Conservation (phyloP, 2,888 invertebrate genomes). For the Smittia aterrima region DNA sequence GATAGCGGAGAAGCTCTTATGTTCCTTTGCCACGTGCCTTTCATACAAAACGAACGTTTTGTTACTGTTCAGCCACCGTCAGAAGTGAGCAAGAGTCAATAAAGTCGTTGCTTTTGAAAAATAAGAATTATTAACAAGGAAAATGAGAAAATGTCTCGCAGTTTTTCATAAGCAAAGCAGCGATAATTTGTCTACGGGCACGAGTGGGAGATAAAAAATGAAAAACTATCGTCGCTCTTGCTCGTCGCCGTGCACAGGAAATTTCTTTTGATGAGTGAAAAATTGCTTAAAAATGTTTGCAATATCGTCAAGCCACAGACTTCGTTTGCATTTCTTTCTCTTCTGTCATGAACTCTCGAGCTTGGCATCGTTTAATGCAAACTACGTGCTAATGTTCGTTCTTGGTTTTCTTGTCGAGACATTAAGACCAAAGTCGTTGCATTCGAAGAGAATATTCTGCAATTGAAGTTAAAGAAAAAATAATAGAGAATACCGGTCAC, state of each 20-base stretch:
- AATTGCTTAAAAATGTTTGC: background rate
- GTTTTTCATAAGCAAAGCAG: background rate
- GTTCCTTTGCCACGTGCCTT: background rate
- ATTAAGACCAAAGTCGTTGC: background rate
- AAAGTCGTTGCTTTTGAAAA: background rate
- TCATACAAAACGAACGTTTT: background rate
- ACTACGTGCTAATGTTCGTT: background rate
- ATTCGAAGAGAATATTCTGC: no score
- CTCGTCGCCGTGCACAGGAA: background rate
- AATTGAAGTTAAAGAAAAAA: no score
- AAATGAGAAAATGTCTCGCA: background rate
- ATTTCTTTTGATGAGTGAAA: background rate
- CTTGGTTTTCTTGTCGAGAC: background rate
- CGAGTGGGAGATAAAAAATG: background rate
- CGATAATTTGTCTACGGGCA: background rate
- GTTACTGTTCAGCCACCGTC: background rate
- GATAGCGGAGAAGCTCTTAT: background rate
- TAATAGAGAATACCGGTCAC: no score
- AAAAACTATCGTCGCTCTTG: background rate
- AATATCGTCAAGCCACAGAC: background rate
- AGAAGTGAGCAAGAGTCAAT: background rate
- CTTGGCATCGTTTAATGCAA: background rate
- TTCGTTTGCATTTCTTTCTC: background rate
- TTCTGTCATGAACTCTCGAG: background rate
- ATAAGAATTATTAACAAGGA: background rate